Base-by-base conservation (phyloP, 2,888 invertebrate genomes). In the Epistrophe eligans region DNA sequence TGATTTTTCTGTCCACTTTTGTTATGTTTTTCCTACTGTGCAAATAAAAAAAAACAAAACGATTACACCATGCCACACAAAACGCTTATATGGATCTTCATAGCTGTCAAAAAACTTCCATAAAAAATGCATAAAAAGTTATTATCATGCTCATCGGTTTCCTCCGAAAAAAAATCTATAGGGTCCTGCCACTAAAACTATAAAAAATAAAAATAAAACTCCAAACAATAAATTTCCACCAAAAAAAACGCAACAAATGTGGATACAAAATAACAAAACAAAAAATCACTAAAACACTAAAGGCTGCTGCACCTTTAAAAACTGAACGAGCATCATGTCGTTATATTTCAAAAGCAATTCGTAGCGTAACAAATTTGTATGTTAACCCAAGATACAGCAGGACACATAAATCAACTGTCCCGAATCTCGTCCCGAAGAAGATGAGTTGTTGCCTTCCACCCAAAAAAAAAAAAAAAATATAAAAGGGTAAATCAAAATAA, bases 321-420 rank as follows among this genome's bases (percentile, higher is more conserved):
- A 58, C n/a, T 52, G 57, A 52, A 38, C 40, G 43, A 72, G 64
- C 57, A 66, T 66, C 58, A 72, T 58, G 77, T 73, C 66, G 66
- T 76, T 79, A 64, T 80, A 77, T 77, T 50, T 24, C 24, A 24
- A 35, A 84, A 80, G 57, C 79, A 80, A 84, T 77, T 80, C 84
- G 80, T 80, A 80, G 84, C 77, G 77, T 72, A 84, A 84, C 80
- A 84, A 84, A 84, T 84, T 84, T 80, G 11, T 67, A 55, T 84
- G 84, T 84, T 77, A 76, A 70, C 60, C 66, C 38, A 13, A 62
- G 62, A 72, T 50, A 67, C 77, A 77, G 72, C 77, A 77, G 80
- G 77, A 73, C 80, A 43, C 81, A 84, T 84, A 77, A 84, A 84
- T 84, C 84, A 84, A 73, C 32, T 67, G 13, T 55, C 11, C 15